These are phyloP conservation scores for Phoebastria nigripes DNA, from an alignment of 2,797 vertebrate genomes.

Conservation along the genomic window DNA sequence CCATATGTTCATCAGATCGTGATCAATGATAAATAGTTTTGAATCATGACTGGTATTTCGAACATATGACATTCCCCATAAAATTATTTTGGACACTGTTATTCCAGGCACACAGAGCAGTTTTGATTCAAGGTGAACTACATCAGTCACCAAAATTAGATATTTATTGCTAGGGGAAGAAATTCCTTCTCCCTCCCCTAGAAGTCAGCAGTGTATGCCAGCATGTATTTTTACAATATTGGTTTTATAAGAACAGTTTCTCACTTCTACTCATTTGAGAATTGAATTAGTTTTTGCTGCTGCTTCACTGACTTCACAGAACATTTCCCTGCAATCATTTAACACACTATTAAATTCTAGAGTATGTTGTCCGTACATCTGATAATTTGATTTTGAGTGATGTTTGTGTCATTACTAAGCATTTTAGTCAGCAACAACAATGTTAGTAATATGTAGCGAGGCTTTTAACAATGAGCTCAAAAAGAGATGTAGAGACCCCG, in stretches of 20 bases:
- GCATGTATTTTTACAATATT: slow-evolving; percentile 59
- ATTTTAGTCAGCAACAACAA: slow-evolving; percentile 78
- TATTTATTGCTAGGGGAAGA: slow-evolving; percentile 1
- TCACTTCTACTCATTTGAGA: slow-evolving; percentile 76
- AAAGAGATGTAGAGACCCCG: slow-evolving; percentile 33
- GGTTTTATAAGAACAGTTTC: slow-evolving; percentile 69
- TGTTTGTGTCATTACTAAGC: slow-evolving; percentile 82
- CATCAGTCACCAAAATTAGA: neutral
- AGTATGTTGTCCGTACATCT: slow-evolving; percentile 77
- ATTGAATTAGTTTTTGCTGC: slow-evolving; percentile 78
- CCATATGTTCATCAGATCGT: neutral
- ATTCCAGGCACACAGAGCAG: neutral
- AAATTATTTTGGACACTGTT: neutral
- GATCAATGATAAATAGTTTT: neutral
- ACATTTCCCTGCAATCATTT: slow-evolving; percentile 82
- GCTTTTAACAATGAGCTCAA: slow-evolving; percentile 57
- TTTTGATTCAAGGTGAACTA: slow-evolving; percentile 21
- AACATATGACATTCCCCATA: neutral
- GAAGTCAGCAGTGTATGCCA: slow-evolving; percentile 23
- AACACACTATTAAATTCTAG: slow-evolving; percentile 79
- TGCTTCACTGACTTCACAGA: slow-evolving; percentile 79
- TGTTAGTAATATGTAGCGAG: slow-evolving; percentile 34
- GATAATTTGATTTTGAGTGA: slow-evolving; percentile 87
- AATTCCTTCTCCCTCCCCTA: neutral
- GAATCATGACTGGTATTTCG: neutral